These are phyloP conservation scores for Oscheius sp. DNA, from an alignment of 2,888 invertebrate species.

Conservation along the genomic window DNA sequence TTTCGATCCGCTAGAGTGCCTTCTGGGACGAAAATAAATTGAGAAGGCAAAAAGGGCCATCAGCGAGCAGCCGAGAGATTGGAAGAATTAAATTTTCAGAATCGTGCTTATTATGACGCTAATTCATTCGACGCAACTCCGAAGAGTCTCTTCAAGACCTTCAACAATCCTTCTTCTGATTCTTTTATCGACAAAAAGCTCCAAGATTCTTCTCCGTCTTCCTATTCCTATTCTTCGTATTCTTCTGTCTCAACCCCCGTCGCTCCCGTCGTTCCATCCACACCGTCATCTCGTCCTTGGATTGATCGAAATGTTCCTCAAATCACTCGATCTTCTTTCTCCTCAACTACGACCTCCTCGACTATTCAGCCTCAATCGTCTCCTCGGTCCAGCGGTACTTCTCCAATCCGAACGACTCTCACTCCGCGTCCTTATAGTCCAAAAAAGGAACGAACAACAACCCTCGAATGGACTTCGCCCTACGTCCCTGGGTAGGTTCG, in stretches of 20 bases:
- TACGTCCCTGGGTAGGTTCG: slow-evolving; percentile 21
- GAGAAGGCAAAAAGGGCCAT: neutral
- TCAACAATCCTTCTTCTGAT: slow-evolving; percentile 14
- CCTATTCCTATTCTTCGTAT: slow-evolving; percentile 7
- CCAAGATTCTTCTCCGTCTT: neutral
- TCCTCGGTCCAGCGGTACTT: neutral
- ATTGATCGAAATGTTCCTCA: neutral
- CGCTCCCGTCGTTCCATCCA: neutral
- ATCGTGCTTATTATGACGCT: neutral
- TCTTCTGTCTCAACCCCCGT: neutral
- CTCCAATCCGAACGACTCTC: slow-evolving; percentile 6
- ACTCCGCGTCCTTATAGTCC: slow-evolving; percentile 12
- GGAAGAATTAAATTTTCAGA: slow-evolving; percentile 1
- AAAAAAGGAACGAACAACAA: slow-evolving; percentile 32
- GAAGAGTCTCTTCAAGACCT: slow-evolving; percentile 21
- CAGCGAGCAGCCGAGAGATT: neutral
- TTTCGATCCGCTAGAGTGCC: slow-evolving; percentile 14
- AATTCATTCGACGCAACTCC: slow-evolving; percentile 26
- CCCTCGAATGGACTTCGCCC: slow-evolving; percentile 42
- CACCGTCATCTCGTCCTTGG: neutral
- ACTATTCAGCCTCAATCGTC: neutral
- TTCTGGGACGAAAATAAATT: slow-evolving; percentile 22
- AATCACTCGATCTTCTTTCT: slow-evolving; percentile 14
- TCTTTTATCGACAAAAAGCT: slow-evolving; percentile 17
- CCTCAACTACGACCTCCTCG: neutral